Conservation (phyloP, 2,113 vertebrate genomes). For the Embiotoca jacksoni region DNA sequence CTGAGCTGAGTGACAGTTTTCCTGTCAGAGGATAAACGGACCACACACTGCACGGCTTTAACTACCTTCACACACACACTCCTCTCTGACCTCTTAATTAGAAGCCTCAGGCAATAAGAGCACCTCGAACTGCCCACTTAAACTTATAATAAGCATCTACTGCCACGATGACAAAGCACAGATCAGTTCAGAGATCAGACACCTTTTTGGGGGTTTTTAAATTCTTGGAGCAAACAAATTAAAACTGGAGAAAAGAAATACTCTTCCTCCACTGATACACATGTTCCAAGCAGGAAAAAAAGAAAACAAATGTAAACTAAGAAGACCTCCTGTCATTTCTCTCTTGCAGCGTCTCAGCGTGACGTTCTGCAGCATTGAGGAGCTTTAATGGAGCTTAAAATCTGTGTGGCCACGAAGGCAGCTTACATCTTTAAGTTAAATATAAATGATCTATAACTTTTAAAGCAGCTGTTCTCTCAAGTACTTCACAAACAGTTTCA, state of each 20-base stretch:
- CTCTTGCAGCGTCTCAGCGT: slow-evolving; percentile 76
- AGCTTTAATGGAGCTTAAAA: slow-evolving; percentile 1
- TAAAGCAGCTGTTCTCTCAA: no score
- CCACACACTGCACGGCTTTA: slow-evolving; percentile 38
- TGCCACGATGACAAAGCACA: neutral
- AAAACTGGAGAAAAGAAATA: neutral
- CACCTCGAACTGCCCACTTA: neutral
- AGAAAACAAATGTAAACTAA: slow-evolving; percentile 62
- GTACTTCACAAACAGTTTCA: no score
- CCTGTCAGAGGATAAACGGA: slow-evolving; percentile 14
- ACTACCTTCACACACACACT: slow-evolving; percentile 34
- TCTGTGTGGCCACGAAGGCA: neutral
- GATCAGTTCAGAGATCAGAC: neutral
- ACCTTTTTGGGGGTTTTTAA: neutral
- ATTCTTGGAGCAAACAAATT: neutral
- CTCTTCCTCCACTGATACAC: no score
- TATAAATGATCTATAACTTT: neutral
- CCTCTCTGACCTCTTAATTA: slow-evolving; percentile 25
- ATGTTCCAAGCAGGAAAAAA: no score
- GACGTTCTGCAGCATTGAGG: neutral
- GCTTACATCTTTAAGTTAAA: neutral
- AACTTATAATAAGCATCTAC: neutral
- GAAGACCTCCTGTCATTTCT: slow-evolving; percentile 89
- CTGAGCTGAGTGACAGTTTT: neutral
- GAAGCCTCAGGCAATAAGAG: slow-evolving; percentile 1